Conservation (phyloP, 1,140 invertebrate species). For the Apis dorsata region DNA sequence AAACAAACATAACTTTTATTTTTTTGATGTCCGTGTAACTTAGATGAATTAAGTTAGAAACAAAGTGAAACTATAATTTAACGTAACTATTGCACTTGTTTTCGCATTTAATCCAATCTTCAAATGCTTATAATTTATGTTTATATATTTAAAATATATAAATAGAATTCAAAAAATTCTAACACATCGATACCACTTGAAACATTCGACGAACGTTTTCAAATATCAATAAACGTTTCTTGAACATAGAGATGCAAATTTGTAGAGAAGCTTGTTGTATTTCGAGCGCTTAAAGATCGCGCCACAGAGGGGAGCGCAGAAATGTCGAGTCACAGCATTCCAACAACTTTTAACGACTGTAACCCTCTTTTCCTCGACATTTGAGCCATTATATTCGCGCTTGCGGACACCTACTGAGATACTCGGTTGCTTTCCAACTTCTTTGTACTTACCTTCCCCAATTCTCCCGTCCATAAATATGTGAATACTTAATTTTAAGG, state of each 20-base stretch:
- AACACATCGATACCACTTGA: too few species aligned
- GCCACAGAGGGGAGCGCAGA: slow-evolving; percentile 35
- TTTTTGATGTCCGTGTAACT: too few species aligned
- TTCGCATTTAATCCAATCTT: too few species aligned
- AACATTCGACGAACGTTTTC: neutral
- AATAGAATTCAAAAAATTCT: too few species aligned
- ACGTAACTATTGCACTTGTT: too few species aligned
- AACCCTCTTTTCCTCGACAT: slow-evolving; percentile 47
- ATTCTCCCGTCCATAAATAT: too few species aligned
- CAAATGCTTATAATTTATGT: too few species aligned
- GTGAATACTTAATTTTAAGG: too few species aligned
- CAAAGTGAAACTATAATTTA: too few species aligned
- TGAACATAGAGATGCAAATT: neutral
- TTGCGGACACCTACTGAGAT: neutral
- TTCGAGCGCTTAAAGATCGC: slow-evolving; percentile 5
- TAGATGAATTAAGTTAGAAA: too few species aligned
- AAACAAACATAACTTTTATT: too few species aligned
- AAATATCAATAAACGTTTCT: neutral
- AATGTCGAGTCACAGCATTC: slow-evolving; percentile 56
- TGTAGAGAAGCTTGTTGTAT: slow-evolving; percentile 12
- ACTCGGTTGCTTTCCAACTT: neutral
- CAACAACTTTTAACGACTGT: slow-evolving; percentile 55
- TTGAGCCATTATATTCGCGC: slow-evolving; percentile 26
- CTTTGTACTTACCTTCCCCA: neutral
- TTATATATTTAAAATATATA: too few species aligned